Evolutionary conservation across 2,888 invertebrate genomes (phyloP).

Genomic region (Eurois occulta): DNA sequence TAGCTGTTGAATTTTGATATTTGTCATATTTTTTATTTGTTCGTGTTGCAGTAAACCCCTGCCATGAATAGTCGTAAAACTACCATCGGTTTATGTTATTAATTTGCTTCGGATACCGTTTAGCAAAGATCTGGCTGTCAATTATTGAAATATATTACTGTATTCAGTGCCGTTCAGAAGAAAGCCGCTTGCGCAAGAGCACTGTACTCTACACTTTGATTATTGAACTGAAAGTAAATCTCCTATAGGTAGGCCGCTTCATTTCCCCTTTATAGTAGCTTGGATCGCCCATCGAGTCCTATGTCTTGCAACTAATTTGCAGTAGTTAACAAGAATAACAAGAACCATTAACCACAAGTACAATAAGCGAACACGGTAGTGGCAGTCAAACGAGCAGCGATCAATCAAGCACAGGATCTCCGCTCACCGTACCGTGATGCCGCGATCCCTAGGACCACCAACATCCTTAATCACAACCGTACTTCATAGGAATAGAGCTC

Average conservation of each 20-base stretch:
- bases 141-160: slow-evolving; percentile 24
- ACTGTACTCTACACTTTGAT: not conserved
- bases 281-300: slow-evolving; percentile 39
- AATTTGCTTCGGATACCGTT: slow-evolving; percentile 46
- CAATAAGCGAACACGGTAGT: slow-evolving; percentile 67
- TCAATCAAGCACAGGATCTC: slow-evolving; percentile 88
- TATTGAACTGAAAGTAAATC: not conserved
- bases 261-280: not conserved
- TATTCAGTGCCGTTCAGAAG: slow-evolving; percentile 1
- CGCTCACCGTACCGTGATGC: slow-evolving; percentile 87
- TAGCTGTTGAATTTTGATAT: slow-evolving; percentile 82
- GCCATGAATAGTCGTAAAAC: slow-evolving; percentile 63
- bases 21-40: slow-evolving; percentile 78
- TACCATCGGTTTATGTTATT: slow-evolving; percentile 47
- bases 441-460: slow-evolving; percentile 81
- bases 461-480: slow-evolving; percentile 73
- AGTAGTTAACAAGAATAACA: slow-evolving; percentile 65
- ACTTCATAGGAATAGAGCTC: slow-evolving; percentile 73
- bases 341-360: slow-evolving; percentile 69
- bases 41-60: slow-evolving; percentile 57
- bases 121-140: slow-evolving; percentile 31
- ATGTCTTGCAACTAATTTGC: slow-evolving; percentile 57
- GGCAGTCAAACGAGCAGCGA: slow-evolving; percentile 71
- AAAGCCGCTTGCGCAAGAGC: not conserved
- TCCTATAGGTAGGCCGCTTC: not conserved